Conservation (phyloP, 2,113 vertebrate genomes). For the Alethe diademata region DNA sequence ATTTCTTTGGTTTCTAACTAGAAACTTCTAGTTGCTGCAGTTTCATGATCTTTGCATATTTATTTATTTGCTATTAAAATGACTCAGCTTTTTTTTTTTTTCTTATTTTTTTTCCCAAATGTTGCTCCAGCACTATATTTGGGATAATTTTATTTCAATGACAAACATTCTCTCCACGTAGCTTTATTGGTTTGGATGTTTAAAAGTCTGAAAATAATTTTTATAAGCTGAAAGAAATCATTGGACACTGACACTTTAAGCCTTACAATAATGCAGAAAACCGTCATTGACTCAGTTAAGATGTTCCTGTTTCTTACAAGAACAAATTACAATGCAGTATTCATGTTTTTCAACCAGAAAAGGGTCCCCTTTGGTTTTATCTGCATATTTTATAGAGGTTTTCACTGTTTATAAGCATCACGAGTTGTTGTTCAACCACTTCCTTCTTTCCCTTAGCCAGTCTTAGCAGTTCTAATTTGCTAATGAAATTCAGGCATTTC, state of each 20-base stretch:
- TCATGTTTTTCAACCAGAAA: constrained; percentile 54
- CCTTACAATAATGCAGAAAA: constrained; percentile 67
- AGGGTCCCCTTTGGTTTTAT: constrained; percentile 47
- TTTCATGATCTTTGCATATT: background rate
- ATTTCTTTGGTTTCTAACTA: background rate
- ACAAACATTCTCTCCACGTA: background rate
- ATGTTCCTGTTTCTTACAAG: constrained; percentile 65
- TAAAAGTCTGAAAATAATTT: constrained; percentile 67
- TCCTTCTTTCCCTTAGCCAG: background rate
- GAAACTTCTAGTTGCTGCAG: background rate
- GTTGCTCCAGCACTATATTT: background rate
- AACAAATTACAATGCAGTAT: constrained; percentile 33
- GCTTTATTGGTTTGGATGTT: constrained; percentile 56
- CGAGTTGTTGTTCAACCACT: background rate
- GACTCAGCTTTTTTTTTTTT: background rate
- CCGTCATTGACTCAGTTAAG: constrained; percentile 60
- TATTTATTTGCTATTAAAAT: background rate
- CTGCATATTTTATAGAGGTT: constrained; percentile 34
- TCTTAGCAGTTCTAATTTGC: background rate
- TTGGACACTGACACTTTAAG: constrained; percentile 60
- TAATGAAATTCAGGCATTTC: background rate
- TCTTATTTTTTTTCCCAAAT: too few relatives aligned
- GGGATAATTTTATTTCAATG: constrained; percentile 33
- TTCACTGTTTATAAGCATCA: background rate
- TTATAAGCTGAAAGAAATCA: constrained; percentile 63